These are phyloP conservation scores for Lanistes nyassanus DNA, from an alignment of 1,140 invertebrate genomes.

Conservation along the genomic window DNA sequence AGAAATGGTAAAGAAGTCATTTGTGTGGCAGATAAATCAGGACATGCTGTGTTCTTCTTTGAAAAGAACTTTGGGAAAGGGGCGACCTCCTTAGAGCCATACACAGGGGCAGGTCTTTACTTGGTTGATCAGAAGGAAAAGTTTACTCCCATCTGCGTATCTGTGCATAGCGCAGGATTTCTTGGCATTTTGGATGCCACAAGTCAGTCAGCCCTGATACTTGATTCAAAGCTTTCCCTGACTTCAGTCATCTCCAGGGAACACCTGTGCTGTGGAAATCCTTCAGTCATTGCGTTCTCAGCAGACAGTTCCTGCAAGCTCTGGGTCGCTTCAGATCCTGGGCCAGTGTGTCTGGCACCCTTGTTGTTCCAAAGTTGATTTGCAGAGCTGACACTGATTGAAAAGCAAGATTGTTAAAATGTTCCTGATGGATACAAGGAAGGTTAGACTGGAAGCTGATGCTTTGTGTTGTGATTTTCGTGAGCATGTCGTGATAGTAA, in stretches of 20 bases:
- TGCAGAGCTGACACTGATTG: too few species aligned
- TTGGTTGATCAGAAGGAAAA: background rate
- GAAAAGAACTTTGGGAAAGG: constrained; percentile 27
- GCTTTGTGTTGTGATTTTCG: too few species aligned
- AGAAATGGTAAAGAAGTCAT: constrained; percentile 12
- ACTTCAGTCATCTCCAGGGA: background rate
- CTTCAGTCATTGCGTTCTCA: constrained; percentile 4
- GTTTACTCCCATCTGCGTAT: constrained; percentile 7
- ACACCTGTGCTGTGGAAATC: background rate
- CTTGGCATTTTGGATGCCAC: constrained; percentile 9
- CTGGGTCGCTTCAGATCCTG: too few species aligned
- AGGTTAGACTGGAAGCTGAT: too few species aligned
- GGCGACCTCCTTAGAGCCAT: constrained; percentile 30
- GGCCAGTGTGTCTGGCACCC: too few species aligned
- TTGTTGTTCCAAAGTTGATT: too few species aligned
- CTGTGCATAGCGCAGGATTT: background rate
- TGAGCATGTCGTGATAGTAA: too few species aligned
- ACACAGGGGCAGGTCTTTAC: background rate
- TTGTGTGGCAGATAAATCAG: constrained; percentile 44
- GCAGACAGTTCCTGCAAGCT: background rate
- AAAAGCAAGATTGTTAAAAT: too few species aligned
- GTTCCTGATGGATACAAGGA: too few species aligned
- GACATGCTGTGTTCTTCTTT: constrained; percentile 40
- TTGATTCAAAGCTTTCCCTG: background rate
- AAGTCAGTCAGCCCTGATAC: background rate